Evolutionary conservation across 2,113 vertebrate species (phyloP).

Genomic region (Camelus bactrianus): DNA sequence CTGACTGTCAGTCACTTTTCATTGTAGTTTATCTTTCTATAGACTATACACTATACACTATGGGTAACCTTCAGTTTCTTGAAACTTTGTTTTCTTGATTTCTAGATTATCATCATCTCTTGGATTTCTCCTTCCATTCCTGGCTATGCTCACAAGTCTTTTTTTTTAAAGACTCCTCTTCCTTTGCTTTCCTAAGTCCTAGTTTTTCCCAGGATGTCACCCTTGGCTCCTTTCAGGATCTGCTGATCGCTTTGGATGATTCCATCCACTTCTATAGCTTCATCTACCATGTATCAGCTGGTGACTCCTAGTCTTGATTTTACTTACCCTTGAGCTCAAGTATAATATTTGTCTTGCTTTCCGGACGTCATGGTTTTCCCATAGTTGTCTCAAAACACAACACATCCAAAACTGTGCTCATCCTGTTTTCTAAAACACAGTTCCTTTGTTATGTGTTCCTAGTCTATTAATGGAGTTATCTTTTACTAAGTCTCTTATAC

Average conservation of each 20-base stretch:
- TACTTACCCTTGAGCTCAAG: neutral
- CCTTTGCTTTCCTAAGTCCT: constrained; percentile 22
- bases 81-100: constrained; percentile 21
- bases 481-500: neutral
- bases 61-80: neutral
- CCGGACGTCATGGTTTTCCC: constrained; percentile 14
- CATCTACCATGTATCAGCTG: neutral
- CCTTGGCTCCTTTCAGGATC: neutral
- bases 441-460: neutral
- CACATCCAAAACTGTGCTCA: neutral
- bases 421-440: constrained; percentile 46
- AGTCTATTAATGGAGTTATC: constrained; percentile 1
- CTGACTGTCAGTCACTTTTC: neutral
- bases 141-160: constrained; percentile 20
- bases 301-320: constrained; percentile 34
- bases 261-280: neutral
- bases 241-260: constrained; percentile 3
- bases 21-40: constrained; percentile 42
- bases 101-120: constrained; percentile 43
- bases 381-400: neutral
- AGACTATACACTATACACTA: neutral
- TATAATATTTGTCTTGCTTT: constrained; percentile 26
- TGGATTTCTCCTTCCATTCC: constrained; percentile 44
- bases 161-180: neutral
- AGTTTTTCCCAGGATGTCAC: neutral